A percentile compares a stretch with the other conserved stretches of the same genome.
phyloP scores from a whole-genome alignment of 2,888 invertebrate genomes.

The Leptinotarsa tumamoca region DNA sequence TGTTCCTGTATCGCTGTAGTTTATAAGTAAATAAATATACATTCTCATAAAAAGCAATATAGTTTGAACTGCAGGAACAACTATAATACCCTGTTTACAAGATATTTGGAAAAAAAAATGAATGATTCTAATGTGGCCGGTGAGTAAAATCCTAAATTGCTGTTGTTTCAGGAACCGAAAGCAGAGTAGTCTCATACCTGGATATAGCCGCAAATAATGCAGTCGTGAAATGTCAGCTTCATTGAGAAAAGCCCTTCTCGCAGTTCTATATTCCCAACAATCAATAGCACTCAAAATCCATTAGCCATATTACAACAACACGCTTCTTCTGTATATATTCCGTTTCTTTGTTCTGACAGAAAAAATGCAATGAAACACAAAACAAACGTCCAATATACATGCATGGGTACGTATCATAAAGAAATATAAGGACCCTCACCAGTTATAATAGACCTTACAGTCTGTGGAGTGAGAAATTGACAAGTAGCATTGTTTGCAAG shows the following conservation, averaged over 20 bases:
- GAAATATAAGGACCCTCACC: neutral
- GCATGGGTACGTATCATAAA: conserved; percentile 8
- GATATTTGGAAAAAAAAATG: no score
- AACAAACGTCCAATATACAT: conserved; percentile 16
- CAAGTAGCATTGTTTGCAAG: conserved; percentile 29
- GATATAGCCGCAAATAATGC: no score
- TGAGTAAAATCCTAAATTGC: no score
- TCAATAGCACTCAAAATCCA: conserved; percentile 29
- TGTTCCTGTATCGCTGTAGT: no score
- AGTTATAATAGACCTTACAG: conserved; percentile 29
- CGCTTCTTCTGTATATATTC: conserved; percentile 25
- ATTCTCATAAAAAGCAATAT: no score
- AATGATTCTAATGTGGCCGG: no score
- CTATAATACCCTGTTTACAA: no score
- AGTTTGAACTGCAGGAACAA: no score
- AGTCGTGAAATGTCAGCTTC: neutral
- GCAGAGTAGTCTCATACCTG: no score
- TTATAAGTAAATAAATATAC: no score
- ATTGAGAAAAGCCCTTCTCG: neutral
- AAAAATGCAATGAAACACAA: conserved; percentile 23
- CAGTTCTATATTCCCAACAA: conserved; percentile 13
- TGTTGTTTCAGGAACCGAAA: no score
- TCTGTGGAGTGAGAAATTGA: conserved; percentile 25
- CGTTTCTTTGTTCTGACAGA: conserved; percentile 20
- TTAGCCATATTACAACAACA: conserved; percentile 27